These are phyloP conservation scores for Laticauda colubrina DNA, from an alignment of 2,113 vertebrate genomes.

Conservation along the genomic window DNA sequence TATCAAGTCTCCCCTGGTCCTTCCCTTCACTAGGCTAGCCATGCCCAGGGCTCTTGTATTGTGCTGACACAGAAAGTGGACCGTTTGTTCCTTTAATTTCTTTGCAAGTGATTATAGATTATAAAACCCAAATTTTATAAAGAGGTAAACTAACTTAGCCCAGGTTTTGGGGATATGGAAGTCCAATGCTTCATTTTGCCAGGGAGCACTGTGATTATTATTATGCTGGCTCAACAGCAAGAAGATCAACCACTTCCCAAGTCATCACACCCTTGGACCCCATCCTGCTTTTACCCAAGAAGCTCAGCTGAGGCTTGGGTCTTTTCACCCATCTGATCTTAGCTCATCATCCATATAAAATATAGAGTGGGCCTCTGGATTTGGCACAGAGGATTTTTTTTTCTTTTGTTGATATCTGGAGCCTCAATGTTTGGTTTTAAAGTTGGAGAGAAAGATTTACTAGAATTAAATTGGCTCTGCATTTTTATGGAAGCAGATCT, in stretches of 20 bases:
- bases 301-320: background rate
- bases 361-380: background rate
- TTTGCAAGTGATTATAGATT: background rate
- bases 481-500: background rate
- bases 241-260: background rate
- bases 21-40: too few relatives aligned
- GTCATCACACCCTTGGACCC: background rate
- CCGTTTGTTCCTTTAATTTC: background rate
- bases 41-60: background rate
- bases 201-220: background rate
- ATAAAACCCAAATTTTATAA: background rate
- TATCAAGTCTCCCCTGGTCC: too few relatives aligned
- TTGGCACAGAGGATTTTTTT: background rate
- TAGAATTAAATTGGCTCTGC: background rate
- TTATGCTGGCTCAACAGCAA: background rate
- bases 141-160: background rate
- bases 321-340: background rate
- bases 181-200: background rate
- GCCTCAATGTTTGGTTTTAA: background rate
- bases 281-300: background rate
- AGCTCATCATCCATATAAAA: background rate
- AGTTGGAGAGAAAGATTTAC: background rate
- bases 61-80: background rate
- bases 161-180: background rate
- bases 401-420: background rate